These are phyloP conservation scores for Colletes gigas DNA, from an alignment of 1,140 invertebrate species.

Conservation along the genomic window DNA sequence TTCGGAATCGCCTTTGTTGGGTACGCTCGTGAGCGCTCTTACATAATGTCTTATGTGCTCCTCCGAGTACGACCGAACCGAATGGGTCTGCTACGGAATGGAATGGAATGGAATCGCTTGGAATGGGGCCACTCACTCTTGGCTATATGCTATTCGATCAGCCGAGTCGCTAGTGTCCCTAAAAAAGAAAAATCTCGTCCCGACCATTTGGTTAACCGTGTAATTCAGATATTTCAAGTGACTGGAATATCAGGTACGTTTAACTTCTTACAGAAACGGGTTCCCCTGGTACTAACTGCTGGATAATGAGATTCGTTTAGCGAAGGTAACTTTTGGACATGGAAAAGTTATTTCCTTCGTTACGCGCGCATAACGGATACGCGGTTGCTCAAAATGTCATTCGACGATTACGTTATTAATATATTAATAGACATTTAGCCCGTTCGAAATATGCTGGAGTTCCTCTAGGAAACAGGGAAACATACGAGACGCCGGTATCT, in stretches of 20 bases:
- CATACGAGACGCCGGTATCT: too few species aligned
- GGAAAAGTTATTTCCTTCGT: too few species aligned
- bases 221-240: constrained; percentile 9
- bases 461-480: too few species aligned
- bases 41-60: constrained; percentile 43
- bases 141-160: constrained; percentile 14
- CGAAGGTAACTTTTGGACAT: too few species aligned
- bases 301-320: background rate
- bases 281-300: constrained; percentile 1
- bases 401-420: too few species aligned
- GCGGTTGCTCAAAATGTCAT: too few species aligned
- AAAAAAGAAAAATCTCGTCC: background rate
- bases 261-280: background rate
- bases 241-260: background rate
- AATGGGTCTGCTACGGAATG: constrained; percentile 38
- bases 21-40: constrained; percentile 34
- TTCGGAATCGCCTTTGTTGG: constrained; percentile 25
- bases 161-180: constrained; percentile 4
- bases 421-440: too few species aligned
- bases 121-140: constrained; percentile 53
- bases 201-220: background rate
- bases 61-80: constrained; percentile 29
- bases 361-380: background rate
- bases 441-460: too few species aligned
- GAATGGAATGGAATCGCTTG: constrained; percentile 47